phyloP scores from a whole-genome alignment of 2,888 invertebrate species.

The Diogma glabrata region DNA sequence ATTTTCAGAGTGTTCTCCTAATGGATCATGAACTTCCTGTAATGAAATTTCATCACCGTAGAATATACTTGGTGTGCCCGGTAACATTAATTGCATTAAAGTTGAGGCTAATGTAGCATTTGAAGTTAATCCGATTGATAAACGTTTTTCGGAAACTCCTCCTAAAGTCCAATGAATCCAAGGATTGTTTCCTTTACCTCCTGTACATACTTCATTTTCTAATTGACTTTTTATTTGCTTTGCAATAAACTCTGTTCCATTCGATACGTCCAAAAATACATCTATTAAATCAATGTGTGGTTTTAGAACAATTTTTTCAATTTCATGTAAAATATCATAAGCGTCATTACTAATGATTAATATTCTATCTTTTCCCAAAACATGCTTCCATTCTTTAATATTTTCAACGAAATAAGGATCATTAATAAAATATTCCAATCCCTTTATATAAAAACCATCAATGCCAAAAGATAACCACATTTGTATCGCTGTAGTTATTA shows the following conservation, averaged over 20 bases:
- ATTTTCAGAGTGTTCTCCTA: conserved; percentile 46
- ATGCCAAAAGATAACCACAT: conserved; percentile 66
- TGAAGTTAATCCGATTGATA: conserved; percentile 43
- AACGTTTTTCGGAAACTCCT: conserved; percentile 44
- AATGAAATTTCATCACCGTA: conserved; percentile 86
- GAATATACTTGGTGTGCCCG: conserved; percentile 76
- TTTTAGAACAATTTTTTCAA: conserved; percentile 44
- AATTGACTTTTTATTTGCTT: conserved; percentile 45
- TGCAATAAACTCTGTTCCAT: conserved; percentile 46
- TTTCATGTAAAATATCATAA: conserved; percentile 37
- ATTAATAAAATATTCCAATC: conserved; percentile 52
- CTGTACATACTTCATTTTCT: conserved; percentile 40
- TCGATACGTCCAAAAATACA: conserved; percentile 47
- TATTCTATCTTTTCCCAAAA: conserved; percentile 49
- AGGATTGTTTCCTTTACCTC: conserved; percentile 39
- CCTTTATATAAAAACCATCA: conserved; percentile 83
- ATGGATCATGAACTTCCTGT: conserved; percentile 43
- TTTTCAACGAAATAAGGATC: conserved; percentile 46
- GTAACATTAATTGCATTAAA: conserved; percentile 67
- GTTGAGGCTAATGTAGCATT: conserved; percentile 58
- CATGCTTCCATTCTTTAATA: conserved; percentile 55
- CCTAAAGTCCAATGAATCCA: conserved; percentile 76
- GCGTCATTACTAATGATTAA: conserved; percentile 53
- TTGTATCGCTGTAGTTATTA: conserved; percentile 47
- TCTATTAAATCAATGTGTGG: conserved; percentile 61